Base-by-base conservation (phyloP, 37 sponge, comb jelly and placozoan genomes). In the Petrosia ficiformis region DNA sequence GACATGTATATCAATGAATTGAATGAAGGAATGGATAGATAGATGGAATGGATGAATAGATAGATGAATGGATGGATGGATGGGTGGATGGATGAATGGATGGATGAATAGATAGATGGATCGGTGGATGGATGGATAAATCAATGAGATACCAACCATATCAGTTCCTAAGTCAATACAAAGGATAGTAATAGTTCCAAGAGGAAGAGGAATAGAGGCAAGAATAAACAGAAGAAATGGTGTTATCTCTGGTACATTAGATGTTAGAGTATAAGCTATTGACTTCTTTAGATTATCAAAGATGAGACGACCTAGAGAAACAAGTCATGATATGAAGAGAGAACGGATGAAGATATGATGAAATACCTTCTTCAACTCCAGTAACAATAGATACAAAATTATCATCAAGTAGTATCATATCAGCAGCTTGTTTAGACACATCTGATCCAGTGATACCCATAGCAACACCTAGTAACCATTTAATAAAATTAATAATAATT, bases 201-300 rank as follows among this genome's bases (percentile, higher is more conserved):
- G 87, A 14, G 99, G 99, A 0, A 94, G 89, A 25, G 99, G 99
- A 40, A 98, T 85, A 57, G 71, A 65, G 44, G 75, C 75, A 32
- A 93, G 32, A 58, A 98, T 95, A 80, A 95, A 98, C 42, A 95
- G 61, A 21, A 98, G 83, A 64, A 93, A 98, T 11, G 99, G 99
- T 44, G 93, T 81, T 24, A 95, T 89, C 76, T 98, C 99, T 0
- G 99, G 99, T 56, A 98, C 90, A 74, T 98, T 98, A 29, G 95
- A 93, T 11, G 99, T 98, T 44, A 98, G 83, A 16, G 99, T 95
- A 84, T 98, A 98, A 19, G 93, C 96, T 65, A 98, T 92, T 28
- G 99, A 95, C 77, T 98, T 98, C 89, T 98, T 98, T 72, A 98
- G 68, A 79, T 98, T 98, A 78, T 98, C 99, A 82, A 98, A 98